Conservation (phyloP, 2,113 vertebrate species). For the Stictonetta naevosa region DNA sequence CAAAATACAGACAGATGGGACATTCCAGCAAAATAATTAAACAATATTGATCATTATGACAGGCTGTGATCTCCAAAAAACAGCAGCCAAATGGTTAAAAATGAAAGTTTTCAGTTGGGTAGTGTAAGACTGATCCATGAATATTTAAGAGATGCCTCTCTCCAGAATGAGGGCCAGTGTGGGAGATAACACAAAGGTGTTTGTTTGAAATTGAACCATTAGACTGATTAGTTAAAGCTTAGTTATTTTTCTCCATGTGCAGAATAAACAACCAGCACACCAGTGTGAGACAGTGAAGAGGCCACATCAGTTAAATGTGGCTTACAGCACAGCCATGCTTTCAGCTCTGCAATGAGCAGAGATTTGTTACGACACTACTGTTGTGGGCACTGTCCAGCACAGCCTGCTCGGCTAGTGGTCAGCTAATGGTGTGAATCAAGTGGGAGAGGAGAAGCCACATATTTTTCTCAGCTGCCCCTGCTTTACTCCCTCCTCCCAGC, state of each 20-base stretch:
- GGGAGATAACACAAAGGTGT: background rate
- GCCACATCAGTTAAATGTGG: background rate
- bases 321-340: background rate
- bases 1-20: background rate
- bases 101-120: background rate
- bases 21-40: background rate
- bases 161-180: background rate
- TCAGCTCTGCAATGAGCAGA: background rate
- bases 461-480: background rate
- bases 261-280: background rate
- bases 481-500: background rate
- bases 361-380: background rate
- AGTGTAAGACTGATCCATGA: background rate
- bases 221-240: background rate
- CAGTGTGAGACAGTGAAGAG: background rate
- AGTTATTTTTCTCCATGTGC: background rate
- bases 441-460: background rate
- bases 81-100: background rate
- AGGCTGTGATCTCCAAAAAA: background rate
- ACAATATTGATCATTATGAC: background rate
- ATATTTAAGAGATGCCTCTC: background rate
- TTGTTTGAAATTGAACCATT: background rate
- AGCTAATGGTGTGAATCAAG: background rate
- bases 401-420: background rate
- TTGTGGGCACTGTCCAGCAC: background rate